Evolutionary conservation across 2,797 vertebrate species (phyloP).

Genomic region (Bradypodion pumilum): DNA sequence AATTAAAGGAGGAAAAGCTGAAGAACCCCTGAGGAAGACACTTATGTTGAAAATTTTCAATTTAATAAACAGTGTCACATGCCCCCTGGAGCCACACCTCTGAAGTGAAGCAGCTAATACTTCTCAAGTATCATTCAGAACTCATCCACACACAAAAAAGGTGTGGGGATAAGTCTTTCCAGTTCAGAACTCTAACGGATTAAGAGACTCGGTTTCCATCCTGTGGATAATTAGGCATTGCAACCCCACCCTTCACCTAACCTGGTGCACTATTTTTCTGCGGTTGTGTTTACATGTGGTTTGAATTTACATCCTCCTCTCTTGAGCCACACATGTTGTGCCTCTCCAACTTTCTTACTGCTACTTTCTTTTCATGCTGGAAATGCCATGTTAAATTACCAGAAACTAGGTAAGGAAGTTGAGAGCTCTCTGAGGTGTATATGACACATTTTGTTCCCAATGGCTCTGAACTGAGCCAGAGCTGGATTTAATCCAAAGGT

Average conservation of each 20-base stretch:
- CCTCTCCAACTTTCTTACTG: constrained; percentile 48
- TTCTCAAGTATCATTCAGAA: constrained; percentile 44
- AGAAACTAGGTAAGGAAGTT: constrained; percentile 40
- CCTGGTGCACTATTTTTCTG: not conserved
- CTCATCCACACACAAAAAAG: constrained; percentile 30
- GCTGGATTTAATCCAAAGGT: constrained; percentile 1
- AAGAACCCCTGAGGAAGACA: constrained; percentile 60
- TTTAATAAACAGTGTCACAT: constrained; percentile 62
- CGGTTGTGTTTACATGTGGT: constrained; percentile 68
- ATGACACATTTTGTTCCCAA: constrained; percentile 5
- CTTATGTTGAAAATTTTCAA: constrained; percentile 63
- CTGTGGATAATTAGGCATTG: not conserved
- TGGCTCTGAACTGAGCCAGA: not conserved
- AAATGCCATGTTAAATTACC: constrained; percentile 42
- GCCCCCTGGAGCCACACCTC: constrained; percentile 57
- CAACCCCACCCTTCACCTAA: constrained; percentile 7
- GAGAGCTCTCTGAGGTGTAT: constrained; percentile 2
- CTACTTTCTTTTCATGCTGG: constrained; percentile 56
- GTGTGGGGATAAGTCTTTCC: constrained; percentile 25
- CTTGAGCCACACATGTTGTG: constrained; percentile 61
- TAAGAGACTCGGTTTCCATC: constrained; percentile 37
- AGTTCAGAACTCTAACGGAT: not conserved
- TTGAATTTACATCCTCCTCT: constrained; percentile 61
- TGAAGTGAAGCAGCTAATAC: constrained; percentile 57
- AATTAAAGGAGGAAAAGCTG: constrained; percentile 61